Percentiles rank a stretch among this genome's conserved stretches.
Conservation (phyloP, 2,888 invertebrate species). For the Apeira syringaria region DNA sequence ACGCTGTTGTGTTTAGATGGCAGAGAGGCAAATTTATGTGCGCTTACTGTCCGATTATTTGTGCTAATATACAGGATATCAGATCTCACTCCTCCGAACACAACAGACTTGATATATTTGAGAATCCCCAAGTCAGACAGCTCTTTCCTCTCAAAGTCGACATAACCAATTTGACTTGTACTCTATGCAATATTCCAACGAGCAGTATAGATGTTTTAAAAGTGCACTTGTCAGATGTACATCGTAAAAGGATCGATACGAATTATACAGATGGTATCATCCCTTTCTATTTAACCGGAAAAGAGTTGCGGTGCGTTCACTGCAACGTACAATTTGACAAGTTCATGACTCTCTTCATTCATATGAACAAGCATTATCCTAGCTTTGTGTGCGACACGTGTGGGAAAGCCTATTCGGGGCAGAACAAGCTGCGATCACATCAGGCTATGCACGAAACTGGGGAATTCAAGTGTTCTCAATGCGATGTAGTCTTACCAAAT, state of each 20-base stretch:
- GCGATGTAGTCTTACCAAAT: conserved; percentile 59
- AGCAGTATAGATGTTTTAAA: conserved; percentile 45
- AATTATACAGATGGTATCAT: conserved; percentile 54
- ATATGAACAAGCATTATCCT: conserved; percentile 73
- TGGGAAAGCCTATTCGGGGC: conserved; percentile 70
- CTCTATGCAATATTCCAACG: conserved; percentile 40
- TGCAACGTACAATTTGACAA: conserved; percentile 47
- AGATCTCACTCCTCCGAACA: conserved; percentile 49
- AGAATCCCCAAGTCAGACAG: conserved; percentile 45
- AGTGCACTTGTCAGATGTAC: conserved; percentile 45
- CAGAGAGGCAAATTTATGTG: conserved; percentile 62
- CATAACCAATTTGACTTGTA: conserved; percentile 52
- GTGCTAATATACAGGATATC: conserved; percentile 42
- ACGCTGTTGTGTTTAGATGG: conserved; percentile 61
- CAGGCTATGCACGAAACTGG: conserved; percentile 58
- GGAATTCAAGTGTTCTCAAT: conserved; percentile 64
- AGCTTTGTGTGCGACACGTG: conserved; percentile 69
- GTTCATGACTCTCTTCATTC: conserved; percentile 51
- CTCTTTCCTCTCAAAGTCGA: conserved; percentile 61
- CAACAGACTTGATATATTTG: conserved; percentile 49
- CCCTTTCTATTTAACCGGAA: conserved; percentile 53
- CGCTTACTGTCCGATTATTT: conserved; percentile 52
- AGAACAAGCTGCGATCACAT: conserved; percentile 67
- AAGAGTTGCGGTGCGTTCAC: conserved; percentile 51
- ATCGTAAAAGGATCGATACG: conserved; percentile 39